A percentile compares a stretch with the other conserved stretches of the same genome.
Evolutionary conservation across 2,888 invertebrate species (phyloP).

Genomic region (Ochlodes sylvanus): DNA sequence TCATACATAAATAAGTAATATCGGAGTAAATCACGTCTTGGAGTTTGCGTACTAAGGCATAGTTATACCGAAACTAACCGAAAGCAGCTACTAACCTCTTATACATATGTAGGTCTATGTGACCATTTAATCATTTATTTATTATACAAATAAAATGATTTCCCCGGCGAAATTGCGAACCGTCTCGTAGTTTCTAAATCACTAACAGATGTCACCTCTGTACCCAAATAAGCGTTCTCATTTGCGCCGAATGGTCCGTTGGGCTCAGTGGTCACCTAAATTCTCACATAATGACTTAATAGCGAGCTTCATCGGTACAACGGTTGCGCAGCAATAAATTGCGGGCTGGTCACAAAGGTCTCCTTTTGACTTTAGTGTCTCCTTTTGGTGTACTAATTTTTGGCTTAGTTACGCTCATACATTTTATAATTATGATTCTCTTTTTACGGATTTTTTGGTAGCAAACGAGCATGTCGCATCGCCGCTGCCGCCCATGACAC

Average conservation of each 20-base stretch:
- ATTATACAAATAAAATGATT: not conserved
- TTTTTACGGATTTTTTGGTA: too few species aligned
- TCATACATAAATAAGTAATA: too few species aligned
- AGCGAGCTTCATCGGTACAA: constrained; percentile 13
- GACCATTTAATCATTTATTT: too few species aligned
- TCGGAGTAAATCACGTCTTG: too few species aligned
- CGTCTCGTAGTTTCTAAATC: constrained; percentile 1
- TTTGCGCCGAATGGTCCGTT: not conserved
- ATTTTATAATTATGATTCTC: too few species aligned
- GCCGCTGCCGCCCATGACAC: too few species aligned
- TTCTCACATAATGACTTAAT: constrained; percentile 20
- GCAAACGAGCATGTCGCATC: too few species aligned
- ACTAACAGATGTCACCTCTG: not conserved
- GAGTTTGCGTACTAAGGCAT: too few species aligned
- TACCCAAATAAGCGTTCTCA: constrained; percentile 8
- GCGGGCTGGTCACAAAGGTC: not conserved
- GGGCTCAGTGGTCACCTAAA: constrained; percentile 15
- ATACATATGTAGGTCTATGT: too few species aligned
- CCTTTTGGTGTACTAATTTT: not conserved
- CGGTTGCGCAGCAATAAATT: constrained; percentile 1
- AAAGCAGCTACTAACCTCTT: too few species aligned
- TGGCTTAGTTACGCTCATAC: not conserved
- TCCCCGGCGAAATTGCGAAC: not conserved
- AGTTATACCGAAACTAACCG: too few species aligned
- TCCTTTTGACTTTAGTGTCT: not conserved